Percentiles rank a stretch among this genome's conserved stretches.
phyloP scores from a whole-genome alignment of 2,797 vertebrate species.

The Remorina albescens region DNA sequence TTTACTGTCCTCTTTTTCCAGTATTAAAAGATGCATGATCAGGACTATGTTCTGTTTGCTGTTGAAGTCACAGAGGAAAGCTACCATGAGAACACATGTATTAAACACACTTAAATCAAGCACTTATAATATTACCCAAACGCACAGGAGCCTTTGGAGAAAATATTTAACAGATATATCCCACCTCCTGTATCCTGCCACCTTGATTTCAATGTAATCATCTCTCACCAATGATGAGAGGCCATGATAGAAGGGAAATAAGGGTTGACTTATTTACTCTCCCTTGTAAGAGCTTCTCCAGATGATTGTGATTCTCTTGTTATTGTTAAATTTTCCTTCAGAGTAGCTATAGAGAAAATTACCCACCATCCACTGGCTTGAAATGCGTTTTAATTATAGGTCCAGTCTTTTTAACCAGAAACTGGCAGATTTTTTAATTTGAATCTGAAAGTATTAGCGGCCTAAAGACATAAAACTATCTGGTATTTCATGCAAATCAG shows the following conservation, averaged over 20 bases:
- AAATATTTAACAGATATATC: background rate
- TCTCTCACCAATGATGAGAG: slow-evolving; percentile 3
- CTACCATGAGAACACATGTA: background rate
- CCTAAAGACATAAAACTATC: background rate
- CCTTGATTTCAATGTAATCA: background rate
- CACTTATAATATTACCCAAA: background rate
- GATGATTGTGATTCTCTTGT: background rate
- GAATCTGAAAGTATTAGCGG: background rate
- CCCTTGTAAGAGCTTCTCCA: background rate
- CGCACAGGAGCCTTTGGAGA: background rate
- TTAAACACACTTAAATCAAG: background rate
- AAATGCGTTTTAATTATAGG: background rate
- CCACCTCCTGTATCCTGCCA: background rate
- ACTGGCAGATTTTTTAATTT: background rate
- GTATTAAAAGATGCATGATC: too few relatives aligned
- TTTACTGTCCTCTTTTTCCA: background rate
- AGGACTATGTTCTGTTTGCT: too few relatives aligned
- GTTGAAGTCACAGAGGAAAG: too few relatives aligned
- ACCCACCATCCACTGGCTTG: background rate
- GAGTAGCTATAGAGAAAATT: background rate
- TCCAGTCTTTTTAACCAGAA: background rate
- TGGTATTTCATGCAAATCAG: background rate
- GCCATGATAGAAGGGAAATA: background rate
- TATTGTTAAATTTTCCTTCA: background rate
- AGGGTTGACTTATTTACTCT: background rate